Conservation (phyloP, 1,140 invertebrate species). For the Pygmarrhopalites habei region DNA sequence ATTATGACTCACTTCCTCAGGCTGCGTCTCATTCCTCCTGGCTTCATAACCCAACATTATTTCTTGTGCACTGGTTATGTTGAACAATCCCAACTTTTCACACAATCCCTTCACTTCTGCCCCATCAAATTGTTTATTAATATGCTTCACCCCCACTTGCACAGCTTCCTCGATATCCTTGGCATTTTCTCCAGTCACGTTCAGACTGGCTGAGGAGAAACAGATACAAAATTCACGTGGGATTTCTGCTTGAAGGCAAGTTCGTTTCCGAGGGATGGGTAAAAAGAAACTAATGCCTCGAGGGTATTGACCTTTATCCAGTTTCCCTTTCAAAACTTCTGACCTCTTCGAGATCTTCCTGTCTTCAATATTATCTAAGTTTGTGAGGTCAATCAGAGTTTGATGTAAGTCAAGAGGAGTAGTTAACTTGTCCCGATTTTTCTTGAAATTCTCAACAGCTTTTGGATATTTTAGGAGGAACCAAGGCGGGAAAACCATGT, state of each 20-base stretch:
- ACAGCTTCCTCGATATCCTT: too few relatives aligned
- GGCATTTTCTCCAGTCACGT: too few relatives aligned
- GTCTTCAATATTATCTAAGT: not conserved
- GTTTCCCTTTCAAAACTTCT: not conserved
- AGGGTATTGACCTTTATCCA: not conserved
- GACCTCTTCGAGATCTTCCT: not conserved
- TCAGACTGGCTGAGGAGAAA: too few relatives aligned
- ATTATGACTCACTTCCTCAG: too few relatives aligned
- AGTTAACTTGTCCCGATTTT: not conserved
- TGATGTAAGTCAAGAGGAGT: not conserved
- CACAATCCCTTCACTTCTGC: too few relatives aligned
- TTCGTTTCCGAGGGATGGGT: not conserved
- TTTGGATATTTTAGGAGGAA: not conserved
- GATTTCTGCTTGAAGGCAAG: not conserved
- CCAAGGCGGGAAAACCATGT: constrained; percentile 16
- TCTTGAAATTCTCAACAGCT: not conserved
- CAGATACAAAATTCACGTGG: not conserved
- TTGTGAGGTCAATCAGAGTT: not conserved
- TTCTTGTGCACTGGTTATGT: too few relatives aligned
- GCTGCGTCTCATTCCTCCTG: too few relatives aligned
- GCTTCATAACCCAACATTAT: too few relatives aligned
- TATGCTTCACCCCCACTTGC: too few relatives aligned
- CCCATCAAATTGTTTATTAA: too few relatives aligned
- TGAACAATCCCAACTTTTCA: too few relatives aligned
- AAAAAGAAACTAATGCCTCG: not conserved